phyloP scores from a whole-genome alignment of 2,888 invertebrate genomes.

The Ectobius pallidus region DNA sequence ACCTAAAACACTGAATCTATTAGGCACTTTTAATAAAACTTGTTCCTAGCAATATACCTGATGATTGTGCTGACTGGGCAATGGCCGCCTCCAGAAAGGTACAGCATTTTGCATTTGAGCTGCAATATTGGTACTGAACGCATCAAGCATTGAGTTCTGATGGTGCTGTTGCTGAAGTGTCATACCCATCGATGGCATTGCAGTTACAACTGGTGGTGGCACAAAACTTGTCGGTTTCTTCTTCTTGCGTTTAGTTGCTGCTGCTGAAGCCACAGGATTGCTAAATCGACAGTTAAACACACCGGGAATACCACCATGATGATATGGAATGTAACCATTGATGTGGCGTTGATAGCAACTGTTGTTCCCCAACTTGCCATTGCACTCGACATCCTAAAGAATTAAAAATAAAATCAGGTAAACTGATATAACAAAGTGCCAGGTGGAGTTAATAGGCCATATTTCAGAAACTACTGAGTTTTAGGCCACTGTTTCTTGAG shows the following conservation, averaged over 20 bases:
- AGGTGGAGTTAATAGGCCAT: too few relatives aligned
- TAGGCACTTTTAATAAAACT: too few relatives aligned
- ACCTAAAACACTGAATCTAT: too few relatives aligned
- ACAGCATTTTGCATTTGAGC: conserved; percentile 50
- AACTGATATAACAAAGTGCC: too few relatives aligned
- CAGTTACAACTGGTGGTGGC: conserved; percentile 64
- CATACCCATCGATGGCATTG: conserved; percentile 34
- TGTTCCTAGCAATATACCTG: conserved; percentile 49
- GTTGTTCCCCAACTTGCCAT: conserved; percentile 36
- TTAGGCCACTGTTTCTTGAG: too few relatives aligned
- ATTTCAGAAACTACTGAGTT: too few relatives aligned
- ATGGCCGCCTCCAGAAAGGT: conserved; percentile 77
- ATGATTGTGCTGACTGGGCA: conserved; percentile 62
- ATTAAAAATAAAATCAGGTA: too few relatives aligned
- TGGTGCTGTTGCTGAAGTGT: conserved; percentile 9
- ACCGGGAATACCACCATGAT: conserved; percentile 67
- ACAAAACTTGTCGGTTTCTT: conserved; percentile 90
- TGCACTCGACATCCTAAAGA: conserved; percentile 32
- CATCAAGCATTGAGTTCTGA: not conserved
- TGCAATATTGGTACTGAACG: conserved; percentile 8
- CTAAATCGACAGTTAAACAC: conserved; percentile 90
- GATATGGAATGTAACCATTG: conserved; percentile 43
- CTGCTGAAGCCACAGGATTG: conserved; percentile 66
- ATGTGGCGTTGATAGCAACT: conserved; percentile 43
- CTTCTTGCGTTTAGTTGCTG: conserved; percentile 75